These are phyloP conservation scores for Noctua janthina DNA, from an alignment of 2,888 invertebrate genomes.

Conservation along the genomic window DNA sequence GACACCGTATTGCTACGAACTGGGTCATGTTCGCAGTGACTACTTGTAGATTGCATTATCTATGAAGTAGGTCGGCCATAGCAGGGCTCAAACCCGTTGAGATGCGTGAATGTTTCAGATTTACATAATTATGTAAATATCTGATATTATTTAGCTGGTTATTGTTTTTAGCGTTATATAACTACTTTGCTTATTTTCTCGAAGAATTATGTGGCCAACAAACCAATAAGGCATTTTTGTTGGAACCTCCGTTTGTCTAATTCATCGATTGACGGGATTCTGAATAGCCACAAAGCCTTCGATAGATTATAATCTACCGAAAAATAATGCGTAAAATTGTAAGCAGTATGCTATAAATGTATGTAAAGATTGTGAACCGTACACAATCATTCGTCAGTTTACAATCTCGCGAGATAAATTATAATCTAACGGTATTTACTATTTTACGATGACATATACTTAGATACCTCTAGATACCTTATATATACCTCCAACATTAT, in stretches of 20 bases:
- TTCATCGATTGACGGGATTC: not conserved
- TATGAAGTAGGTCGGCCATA: slow-evolving; percentile 53
- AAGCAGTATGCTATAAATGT: no score
- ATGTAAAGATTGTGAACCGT: no score
- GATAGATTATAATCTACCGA: no score
- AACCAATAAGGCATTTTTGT: not conserved
- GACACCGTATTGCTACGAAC: slow-evolving; percentile 22
- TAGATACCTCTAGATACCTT: not conserved
- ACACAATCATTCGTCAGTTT: no score
- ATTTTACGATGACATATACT: no score
- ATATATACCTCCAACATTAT: not conserved
- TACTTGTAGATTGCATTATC: slow-evolving; percentile 51
- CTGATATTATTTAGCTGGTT: slow-evolving; percentile 19
- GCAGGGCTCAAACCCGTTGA: slow-evolving; percentile 47
- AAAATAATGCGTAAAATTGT: no score
- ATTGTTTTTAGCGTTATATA: slow-evolving; percentile 12
- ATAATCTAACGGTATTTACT: no score
- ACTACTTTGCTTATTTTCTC: not conserved
- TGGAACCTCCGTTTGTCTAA: not conserved
- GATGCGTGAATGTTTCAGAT: slow-evolving; percentile 59
- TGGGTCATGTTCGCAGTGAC: slow-evolving; percentile 33
- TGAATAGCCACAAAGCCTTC: no score
- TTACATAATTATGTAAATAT: slow-evolving; percentile 59
- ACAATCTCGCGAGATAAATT: no score
- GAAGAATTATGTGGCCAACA: not conserved